Percentiles rank a stretch among this genome's conserved stretches.
phyloP scores from a whole-genome alignment of 2,113 vertebrate species.

The Pavo muticus region DNA sequence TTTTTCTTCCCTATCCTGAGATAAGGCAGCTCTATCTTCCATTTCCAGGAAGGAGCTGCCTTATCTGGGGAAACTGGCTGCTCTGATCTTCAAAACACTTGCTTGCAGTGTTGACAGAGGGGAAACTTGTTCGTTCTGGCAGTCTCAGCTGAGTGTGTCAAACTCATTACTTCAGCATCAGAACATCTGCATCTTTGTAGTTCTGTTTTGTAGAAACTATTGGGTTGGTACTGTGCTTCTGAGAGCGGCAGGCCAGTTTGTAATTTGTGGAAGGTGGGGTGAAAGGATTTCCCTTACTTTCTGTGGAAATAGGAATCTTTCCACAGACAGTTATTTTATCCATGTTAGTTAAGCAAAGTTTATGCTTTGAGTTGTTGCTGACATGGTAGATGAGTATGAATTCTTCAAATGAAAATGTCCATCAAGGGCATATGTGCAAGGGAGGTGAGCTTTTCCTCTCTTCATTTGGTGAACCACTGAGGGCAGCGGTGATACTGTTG shows the following conservation, averaged over 20 bases:
- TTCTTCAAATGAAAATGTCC: background rate
- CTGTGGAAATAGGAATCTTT: background rate
- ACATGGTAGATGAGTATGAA: background rate
- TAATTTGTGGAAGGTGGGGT: background rate
- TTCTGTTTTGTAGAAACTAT: background rate
- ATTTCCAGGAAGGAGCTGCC: slow-evolving; percentile 42
- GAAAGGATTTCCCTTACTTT: background rate
- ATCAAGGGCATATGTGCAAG: background rate
- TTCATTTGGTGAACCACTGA: background rate
- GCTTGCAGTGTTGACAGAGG: background rate
- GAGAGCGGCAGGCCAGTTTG: background rate
- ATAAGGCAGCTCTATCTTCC: slow-evolving; percentile 37
- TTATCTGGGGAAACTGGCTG: slow-evolving; percentile 30
- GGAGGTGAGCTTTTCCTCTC: background rate
- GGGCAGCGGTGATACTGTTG: background rate
- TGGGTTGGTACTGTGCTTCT: background rate
- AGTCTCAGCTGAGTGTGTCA: slow-evolving; percentile 12
- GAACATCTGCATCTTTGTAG: too few relatives aligned
- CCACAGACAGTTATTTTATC: background rate
- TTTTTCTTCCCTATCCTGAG: slow-evolving; percentile 34
- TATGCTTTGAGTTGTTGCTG: background rate
- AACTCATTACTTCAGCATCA: background rate
- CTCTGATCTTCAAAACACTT: background rate
- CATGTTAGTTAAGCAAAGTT: background rate
- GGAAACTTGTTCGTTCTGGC: background rate